Conservation (phyloP, 2,888 invertebrate genomes). For the Cantharis rustica region DNA sequence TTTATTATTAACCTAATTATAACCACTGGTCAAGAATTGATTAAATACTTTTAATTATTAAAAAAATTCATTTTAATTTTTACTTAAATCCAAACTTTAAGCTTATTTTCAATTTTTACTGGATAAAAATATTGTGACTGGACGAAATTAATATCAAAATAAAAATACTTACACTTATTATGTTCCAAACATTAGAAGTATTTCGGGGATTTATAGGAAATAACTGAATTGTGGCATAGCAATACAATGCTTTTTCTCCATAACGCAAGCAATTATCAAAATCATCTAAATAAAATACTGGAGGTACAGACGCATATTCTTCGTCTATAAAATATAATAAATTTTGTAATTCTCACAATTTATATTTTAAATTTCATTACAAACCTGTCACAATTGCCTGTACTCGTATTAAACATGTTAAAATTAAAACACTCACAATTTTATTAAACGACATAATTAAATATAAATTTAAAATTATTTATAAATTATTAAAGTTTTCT, state of each 20-base stretch:
- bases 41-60: too few relatives aligned
- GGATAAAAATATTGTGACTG: too few relatives aligned
- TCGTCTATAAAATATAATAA: not conserved
- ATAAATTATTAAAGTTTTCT: not conserved
- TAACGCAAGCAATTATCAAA: slow-evolving; percentile 21
- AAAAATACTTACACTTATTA: slow-evolving; percentile 21
- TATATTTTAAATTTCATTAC: not conserved
- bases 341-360: not conserved
- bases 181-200: slow-evolving; percentile 25
- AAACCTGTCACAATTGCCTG: not conserved
- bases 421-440: not conserved
- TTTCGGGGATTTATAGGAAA: slow-evolving; percentile 6
- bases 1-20: too few relatives aligned
- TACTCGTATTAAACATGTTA: not conserved
- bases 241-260: slow-evolving; percentile 20
- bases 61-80: too few relatives aligned
- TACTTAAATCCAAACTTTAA: too few relatives aligned
- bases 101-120: too few relatives aligned
- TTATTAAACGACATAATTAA: not conserved
- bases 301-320: not conserved
- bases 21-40: too few relatives aligned
- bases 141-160: not conserved
- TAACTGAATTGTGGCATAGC: slow-evolving; percentile 25
- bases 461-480: not conserved
- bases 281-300: slow-evolving; percentile 17